Percentiles rank a stretch among this genome's conserved stretches.
These are phyloP conservation scores for Turdus rufiventris DNA, from an alignment of 2,113 vertebrate genomes.

Conservation along the genomic window DNA sequence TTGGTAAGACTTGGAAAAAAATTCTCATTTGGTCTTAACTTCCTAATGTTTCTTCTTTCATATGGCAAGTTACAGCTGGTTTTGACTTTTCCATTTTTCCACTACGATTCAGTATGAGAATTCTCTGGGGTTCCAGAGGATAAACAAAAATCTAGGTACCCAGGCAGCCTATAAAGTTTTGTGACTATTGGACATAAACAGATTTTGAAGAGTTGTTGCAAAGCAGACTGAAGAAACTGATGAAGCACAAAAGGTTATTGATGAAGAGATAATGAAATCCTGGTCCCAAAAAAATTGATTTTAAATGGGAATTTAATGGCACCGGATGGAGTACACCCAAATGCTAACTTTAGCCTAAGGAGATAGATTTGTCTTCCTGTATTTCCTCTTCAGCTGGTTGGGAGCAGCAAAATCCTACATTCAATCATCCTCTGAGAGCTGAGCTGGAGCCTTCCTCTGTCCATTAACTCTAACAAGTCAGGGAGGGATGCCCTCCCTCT, in stretches of 20 bases:
- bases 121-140: neutral
- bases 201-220: neutral
- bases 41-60: neutral
- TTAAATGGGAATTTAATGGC: slow-evolving; percentile 44
- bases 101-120: neutral
- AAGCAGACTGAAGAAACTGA: neutral
- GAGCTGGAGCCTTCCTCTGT: neutral
- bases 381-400: slow-evolving; percentile 1
- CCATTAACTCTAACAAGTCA: neutral
- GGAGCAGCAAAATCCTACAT: neutral
- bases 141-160: neutral
- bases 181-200: neutral
- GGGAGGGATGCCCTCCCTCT: neutral
- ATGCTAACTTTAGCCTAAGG: slow-evolving; percentile 18
- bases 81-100: neutral
- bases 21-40: neutral
- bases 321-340: neutral
- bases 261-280: slow-evolving; percentile 18
- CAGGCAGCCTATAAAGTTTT: neutral
- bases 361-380: neutral
- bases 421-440: neutral
- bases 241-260: neutral
- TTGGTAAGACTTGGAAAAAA: neutral
- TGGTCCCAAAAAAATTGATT: neutral
- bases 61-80: neutral